Evolutionary conservation across 2,888 invertebrate species (phyloP), one percentile per base, ranked within the genome.

Genomic region (Drosophila robusta): DNA sequence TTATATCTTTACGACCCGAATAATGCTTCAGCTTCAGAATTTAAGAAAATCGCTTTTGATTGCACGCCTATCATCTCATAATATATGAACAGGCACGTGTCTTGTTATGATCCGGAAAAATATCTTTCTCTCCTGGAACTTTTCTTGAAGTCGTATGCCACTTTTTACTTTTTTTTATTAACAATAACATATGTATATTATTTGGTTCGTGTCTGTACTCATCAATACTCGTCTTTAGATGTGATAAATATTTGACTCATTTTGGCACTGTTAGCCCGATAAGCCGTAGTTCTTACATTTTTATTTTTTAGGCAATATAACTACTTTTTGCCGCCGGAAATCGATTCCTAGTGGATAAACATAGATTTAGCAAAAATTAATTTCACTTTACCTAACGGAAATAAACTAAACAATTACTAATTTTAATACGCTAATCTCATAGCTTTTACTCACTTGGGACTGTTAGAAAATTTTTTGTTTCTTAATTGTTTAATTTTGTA

Each of bases 361-460:
- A n/a, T 22, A 22, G 22, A 22, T 22, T 22, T 22, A 22, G 22
- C 4, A 22, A 22, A 22, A 22, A 34, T 34, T 34, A 34, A n/a
- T 12, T 2, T 0, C 4, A 3, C 26, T 7, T 38, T 38, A 8
- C 38, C 3, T 18, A 8, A 14, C 4, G 11, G 11, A 16, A 11
- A 9, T 24, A 7, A 2, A 7, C 6, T 26, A 38, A 38, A 38
- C 6, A 16, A 16, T 12, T 26, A 6, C 11, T 11, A 1, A 1
- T 14, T 22, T 2, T 4, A 1, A 14, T 1, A 6, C 11, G 3
- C 5, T 50, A n/a, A 24, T 50, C 14, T 38, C 24, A 7, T 38
- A 38, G 4, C 11, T 38, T 12, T 24, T 38, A 50, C 50, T 50
- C 38, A 50, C 12, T 50, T 38, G 50, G 50, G 3, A 11, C 50